phyloP scores from a whole-genome alignment of 2,113 vertebrate species.

The Dissostichus mawsoni region DNA sequence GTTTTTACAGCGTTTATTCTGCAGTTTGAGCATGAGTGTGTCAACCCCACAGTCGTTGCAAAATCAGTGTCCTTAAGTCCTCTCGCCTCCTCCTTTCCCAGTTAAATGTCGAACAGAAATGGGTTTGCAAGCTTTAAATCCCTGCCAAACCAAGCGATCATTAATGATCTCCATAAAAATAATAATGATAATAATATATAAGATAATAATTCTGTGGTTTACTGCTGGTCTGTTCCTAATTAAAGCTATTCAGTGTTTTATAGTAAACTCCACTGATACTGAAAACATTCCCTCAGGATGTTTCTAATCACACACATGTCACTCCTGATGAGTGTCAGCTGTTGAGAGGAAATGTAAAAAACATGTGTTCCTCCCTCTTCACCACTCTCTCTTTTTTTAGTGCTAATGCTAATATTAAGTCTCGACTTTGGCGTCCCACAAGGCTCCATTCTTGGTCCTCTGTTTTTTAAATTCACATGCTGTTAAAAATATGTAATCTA shows the following conservation, averaged over 20 bases:
- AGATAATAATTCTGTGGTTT: too few relatives aligned
- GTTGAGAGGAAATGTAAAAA: slow-evolving; percentile 24
- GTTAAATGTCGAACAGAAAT: neutral
- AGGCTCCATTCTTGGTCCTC: too few relatives aligned
- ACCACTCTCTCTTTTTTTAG: too few relatives aligned
- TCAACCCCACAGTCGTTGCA: neutral
- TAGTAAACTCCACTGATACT: neutral
- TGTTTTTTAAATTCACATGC: too few relatives aligned
- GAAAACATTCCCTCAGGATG: slow-evolving; percentile 13
- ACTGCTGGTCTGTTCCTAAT: neutral
- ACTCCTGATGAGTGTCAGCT: slow-evolving; percentile 16
- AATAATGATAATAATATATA: too few relatives aligned
- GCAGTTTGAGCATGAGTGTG: neutral
- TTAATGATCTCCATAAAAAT: neutral
- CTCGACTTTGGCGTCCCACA: too few relatives aligned
- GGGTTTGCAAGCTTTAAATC: neutral
- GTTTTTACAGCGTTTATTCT: neutral
- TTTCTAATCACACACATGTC: slow-evolving; percentile 42
- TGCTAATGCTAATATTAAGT: too few relatives aligned
- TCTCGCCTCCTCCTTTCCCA: neutral
- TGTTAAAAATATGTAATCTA: too few relatives aligned
- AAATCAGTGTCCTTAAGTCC: neutral
- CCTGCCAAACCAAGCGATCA: too few relatives aligned
- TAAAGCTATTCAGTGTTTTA: neutral
- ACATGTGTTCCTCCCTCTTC: neutral